Percentiles rank a stretch among this genome's conserved stretches.
Evolutionary conservation across 2,113 vertebrate species (phyloP).

Genomic region (Sapayoa aenigma): DNA sequence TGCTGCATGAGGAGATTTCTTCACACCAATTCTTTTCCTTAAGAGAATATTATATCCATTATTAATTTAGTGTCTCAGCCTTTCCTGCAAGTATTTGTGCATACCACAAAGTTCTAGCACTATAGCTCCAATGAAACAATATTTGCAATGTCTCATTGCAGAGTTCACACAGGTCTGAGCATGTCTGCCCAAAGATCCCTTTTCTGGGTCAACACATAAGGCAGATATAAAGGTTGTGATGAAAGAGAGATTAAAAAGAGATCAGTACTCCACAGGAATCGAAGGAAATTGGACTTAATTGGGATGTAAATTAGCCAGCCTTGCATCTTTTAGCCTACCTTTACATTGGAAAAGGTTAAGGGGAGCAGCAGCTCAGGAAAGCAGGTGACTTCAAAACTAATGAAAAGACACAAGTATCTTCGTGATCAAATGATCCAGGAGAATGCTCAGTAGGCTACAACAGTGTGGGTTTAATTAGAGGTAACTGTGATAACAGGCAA

Average conservation of each 20-base stretch:
- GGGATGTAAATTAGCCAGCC: background rate
- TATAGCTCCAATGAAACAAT: background rate
- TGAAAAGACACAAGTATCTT: background rate
- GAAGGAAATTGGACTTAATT: background rate
- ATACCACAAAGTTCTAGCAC: background rate
- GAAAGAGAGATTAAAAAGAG: background rate
- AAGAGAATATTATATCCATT: background rate
- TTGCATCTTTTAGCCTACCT: background rate
- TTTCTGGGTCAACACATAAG: background rate
- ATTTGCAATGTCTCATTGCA: background rate
- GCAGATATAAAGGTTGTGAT: background rate
- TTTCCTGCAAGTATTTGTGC: background rate
- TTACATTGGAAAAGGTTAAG: slow-evolving; percentile 23
- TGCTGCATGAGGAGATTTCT: background rate
- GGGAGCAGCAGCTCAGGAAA: background rate
- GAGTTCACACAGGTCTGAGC: background rate
- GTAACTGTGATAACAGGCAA: background rate
- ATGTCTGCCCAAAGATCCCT: background rate
- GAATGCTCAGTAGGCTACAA: background rate
- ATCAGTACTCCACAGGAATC: background rate
- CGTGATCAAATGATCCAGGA: background rate
- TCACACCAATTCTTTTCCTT: background rate
- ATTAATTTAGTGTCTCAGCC: background rate
- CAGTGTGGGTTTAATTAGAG: background rate
- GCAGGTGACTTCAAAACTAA: background rate